Evolutionary conservation across 2,888 invertebrate species (phyloP), one percentile per base, ranked within the genome.

Genomic region (Orthonevra nobilis): DNA sequence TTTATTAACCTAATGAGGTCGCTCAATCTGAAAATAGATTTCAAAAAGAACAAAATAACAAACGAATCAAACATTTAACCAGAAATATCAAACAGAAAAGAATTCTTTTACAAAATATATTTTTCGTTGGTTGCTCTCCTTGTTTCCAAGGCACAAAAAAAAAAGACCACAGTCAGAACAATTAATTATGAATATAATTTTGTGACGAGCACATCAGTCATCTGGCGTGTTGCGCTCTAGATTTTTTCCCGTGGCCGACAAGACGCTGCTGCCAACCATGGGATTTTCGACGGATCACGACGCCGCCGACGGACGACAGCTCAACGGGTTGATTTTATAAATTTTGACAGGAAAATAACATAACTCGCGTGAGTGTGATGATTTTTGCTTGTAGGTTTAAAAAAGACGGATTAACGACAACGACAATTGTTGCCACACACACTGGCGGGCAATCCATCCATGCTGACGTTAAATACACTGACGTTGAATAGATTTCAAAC

Each of bases 131-230:
- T 10, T 19, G 9, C n/a, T n/a, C 19, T 42, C n/a, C 28, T 4
- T 46, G 10, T 14, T 34, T 20, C 14, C 9, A 36, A 54, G 23
- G 9, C 20, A 38, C n/a, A 23, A 34, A 23, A 36, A 14, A 52
- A 23, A 34, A 28, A 56, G 15, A 58, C 50, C 68, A 12, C 68
- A 69, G 32, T 32, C 58, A 69, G 15, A 69, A 69, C 68, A 69
- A 69, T 69, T 69, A 69, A 69, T 60, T 69, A 58, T 32, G 50
- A 69, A 40, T 69, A 69, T 69, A 69, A 69, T 69, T 48, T 69
- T 50, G 48, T 69, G 68, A 69, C 68, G 68, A 69, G 23, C 68
- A 60, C 68, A 69, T 69, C 68, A 69, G 68, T 69, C 68, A 69
- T 69, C 50, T 50, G 50, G 50, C 40, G 48, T 32, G 48, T 50